Conservation (phyloP, 2,113 vertebrate genomes). For the Pristiophorus japonicus region DNA sequence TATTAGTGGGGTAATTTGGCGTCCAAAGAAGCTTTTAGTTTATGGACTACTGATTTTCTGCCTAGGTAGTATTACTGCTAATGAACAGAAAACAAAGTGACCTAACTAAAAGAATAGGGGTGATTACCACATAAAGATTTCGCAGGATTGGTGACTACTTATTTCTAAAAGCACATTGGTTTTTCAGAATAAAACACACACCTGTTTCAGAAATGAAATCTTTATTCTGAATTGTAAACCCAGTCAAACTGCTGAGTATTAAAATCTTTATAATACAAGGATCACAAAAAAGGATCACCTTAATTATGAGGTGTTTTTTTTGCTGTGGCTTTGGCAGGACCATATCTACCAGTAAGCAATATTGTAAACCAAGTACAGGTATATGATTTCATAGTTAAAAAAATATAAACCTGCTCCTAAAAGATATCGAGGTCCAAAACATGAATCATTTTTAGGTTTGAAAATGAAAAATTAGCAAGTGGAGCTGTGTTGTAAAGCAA, state of each 20-base stretch:
- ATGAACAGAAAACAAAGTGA: constrained; percentile 72
- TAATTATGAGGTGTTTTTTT: background rate
- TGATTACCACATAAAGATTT: constrained; percentile 57
- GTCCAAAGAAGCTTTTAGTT: constrained; percentile 57
- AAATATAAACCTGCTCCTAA: background rate
- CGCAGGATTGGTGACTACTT: constrained; percentile 1
- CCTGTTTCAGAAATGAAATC: background rate
- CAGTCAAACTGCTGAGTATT: background rate
- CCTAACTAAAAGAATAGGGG: constrained; percentile 60
- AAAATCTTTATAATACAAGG: background rate
- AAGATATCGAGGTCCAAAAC: background rate
- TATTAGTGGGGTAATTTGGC: constrained; percentile 67
- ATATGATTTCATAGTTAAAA: background rate
- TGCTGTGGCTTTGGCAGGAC: background rate
- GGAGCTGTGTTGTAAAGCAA: background rate
- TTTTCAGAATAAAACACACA: background rate
- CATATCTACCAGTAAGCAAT: background rate
- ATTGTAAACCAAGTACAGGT: background rate
- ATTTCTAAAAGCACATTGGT: background rate
- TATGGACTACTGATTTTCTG: constrained; percentile 61
- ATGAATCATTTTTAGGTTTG: background rate
- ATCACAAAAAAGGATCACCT: background rate
- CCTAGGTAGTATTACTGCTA: constrained; percentile 66
- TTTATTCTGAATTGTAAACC: background rate
- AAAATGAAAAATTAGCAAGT: background rate